phyloP scores from a whole-genome alignment of 2,888 invertebrate species.

The Lumbricus terrestris region DNA sequence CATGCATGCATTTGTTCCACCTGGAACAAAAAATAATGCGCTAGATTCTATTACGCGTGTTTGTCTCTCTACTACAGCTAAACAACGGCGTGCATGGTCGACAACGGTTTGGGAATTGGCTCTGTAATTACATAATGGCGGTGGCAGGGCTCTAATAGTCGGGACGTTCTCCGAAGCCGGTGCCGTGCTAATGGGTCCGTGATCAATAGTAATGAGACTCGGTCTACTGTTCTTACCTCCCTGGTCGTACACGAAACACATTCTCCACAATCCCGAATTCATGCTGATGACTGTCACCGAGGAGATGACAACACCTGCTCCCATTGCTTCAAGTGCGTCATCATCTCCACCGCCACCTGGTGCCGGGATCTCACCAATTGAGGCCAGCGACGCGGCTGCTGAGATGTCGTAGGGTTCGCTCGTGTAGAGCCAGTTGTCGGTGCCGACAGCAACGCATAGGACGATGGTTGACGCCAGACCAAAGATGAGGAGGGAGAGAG shows the following conservation, averaged over 20 bases:
- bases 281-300: neutral
- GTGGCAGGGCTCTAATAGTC: neutral
- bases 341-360: neutral
- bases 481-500: constrained; percentile 22
- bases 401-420: constrained; percentile 35
- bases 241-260: neutral
- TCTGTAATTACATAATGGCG: neutral
- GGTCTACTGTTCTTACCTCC: too few relatives aligned
- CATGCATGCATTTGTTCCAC: neutral
- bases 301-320: neutral
- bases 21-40: neutral
- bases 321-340: neutral
- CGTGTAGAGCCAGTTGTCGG: constrained; percentile 49
- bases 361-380: neutral
- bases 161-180: neutral
- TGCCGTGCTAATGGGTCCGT: constrained; percentile 3
- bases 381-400: too few relatives aligned
- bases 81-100: neutral
- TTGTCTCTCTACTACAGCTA: neutral
- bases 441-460: constrained; percentile 46
- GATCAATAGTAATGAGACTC: neutral
- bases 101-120: neutral
- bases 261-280: neutral
- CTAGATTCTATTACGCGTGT: neutral
- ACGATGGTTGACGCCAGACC: constrained; percentile 47